Percentiles rank a stretch among this genome's conserved stretches.
Conservation (phyloP, 2,888 invertebrate species). For the Latheticus oryzae region DNA sequence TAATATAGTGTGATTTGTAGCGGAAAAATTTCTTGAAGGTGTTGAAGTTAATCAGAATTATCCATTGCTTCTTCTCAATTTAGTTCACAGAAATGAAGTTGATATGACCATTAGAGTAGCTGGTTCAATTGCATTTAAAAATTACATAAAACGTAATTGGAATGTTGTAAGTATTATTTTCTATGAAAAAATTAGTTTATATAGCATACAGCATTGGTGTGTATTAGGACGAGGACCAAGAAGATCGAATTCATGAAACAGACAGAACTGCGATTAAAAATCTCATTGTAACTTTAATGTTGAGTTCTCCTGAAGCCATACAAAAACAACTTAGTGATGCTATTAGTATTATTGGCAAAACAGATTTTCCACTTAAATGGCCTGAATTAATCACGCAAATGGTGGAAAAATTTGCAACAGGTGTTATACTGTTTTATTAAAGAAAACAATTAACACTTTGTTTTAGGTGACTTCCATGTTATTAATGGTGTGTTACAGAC, state of each 20-base stretch:
- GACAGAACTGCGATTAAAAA: conserved; percentile 87
- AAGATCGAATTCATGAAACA: conserved; percentile 81
- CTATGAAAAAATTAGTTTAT: too few relatives aligned
- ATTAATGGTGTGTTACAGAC: conserved; percentile 96
- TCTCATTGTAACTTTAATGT: conserved; percentile 91
- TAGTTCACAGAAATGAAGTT: conserved; percentile 85
- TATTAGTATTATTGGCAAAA: conserved; percentile 94
- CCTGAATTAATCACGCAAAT: conserved; percentile 92
- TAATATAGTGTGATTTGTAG: conserved; percentile 69
- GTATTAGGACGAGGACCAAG: conserved; percentile 77
- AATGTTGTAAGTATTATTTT: conserved; percentile 79
- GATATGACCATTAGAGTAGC: conserved; percentile 87
- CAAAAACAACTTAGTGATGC: conserved; percentile 97
- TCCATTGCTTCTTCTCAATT: conserved; percentile 84
- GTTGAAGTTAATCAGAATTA: conserved; percentile 93
- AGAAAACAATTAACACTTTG: too few relatives aligned
- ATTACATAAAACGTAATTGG: conserved; percentile 97
- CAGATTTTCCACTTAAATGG: conserved; percentile 98
- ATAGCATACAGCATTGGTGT: too few relatives aligned
- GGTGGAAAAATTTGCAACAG: conserved; percentile 90
- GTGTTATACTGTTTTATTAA: conserved; percentile 52
- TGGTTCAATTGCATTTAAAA: conserved; percentile 95
- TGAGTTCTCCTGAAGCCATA: conserved; percentile 88
- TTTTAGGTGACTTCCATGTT: conserved; percentile 87
- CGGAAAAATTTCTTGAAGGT: conserved; percentile 91